phyloP scores from a whole-genome alignment of 2,888 invertebrate species.

The Watsonalla cultraria region DNA sequence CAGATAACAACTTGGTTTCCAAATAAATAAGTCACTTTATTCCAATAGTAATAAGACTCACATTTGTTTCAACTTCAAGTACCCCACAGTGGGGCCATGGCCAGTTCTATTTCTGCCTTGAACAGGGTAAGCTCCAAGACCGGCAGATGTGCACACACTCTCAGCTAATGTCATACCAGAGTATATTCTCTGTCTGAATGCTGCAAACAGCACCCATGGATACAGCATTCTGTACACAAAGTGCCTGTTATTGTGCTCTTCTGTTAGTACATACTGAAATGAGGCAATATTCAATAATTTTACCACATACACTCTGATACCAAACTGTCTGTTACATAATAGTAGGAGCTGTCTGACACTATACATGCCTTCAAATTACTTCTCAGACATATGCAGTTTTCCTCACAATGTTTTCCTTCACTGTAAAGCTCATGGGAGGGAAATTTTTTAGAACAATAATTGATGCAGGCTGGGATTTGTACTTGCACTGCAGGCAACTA shows the following conservation, averaged over 20 bases:
- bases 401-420: no score
- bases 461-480: no score
- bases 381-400: no score
- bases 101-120: constrained; percentile 86
- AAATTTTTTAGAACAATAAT: no score
- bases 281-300: constrained; percentile 1
- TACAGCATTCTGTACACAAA: constrained; percentile 90
- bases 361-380: no score
- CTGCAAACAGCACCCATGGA: constrained; percentile 91
- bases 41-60: constrained; percentile 38
- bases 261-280: constrained; percentile 87
- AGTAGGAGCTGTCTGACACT: no score
- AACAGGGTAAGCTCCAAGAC: constrained; percentile 94
- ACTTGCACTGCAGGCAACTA: no score
- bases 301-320: neutral
- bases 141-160: constrained; percentile 94
- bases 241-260: constrained; percentile 85
- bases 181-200: constrained; percentile 94
- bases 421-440: no score
- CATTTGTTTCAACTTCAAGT: constrained; percentile 80
- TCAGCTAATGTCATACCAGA: constrained; percentile 94
- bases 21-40: constrained; percentile 4
- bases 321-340: no score
- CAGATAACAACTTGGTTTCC: neutral
- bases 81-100: constrained; percentile 89